Evolutionary conservation across 92 coral and sea anemone species (phyloP), one percentile per base, ranked within the genome.

Genomic region (Epizoanthus scotinus): DNA sequence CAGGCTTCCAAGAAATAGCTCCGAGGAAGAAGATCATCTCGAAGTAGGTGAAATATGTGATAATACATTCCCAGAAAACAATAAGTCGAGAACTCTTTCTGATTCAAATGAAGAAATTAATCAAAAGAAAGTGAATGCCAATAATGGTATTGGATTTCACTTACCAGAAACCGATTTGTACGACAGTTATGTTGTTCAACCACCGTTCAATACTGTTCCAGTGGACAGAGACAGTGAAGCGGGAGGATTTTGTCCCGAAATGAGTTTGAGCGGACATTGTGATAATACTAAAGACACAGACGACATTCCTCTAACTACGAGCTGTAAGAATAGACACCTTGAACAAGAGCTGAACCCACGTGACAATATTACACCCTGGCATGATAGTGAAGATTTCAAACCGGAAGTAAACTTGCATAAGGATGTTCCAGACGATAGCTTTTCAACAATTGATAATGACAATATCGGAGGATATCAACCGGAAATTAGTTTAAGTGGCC

Each of bases 141-240:
- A 47, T 15, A 47, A 38, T 12, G 81, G 69, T 58, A 22, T 75
- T 20, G 68, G 81, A 14, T 75, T 58, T 36, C 67, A 75, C 27
- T 57, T 75, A n/a, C 81, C 81, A 36, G 81, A 59, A 60, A 42
- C 56, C 31, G 63, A 34, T 38, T 54, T 47, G 52, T 47, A 75
- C 44, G 81, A 75, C 49, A 54, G 14, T 5, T 28, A 40, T 42
- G 26, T 5, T 8, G 17, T 31, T 0, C 29, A 57, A 36, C 47
- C 67, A 31, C 38, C 49, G n/a, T 8, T 29, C 44, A 40, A 59
- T 21, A 25, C 19, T 55, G 78, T 63, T 73, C 29, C 59, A 29
- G 59, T 15, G 19, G 57, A 40, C 27, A 25, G 25, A 6, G 66
- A 6, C 18, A 36, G 18, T 28, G 68, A 12, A 28, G 79, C 2